Evolutionary conservation across 2,113 vertebrate genomes (phyloP).

Genomic region (Odontophorus gujanensis): DNA sequence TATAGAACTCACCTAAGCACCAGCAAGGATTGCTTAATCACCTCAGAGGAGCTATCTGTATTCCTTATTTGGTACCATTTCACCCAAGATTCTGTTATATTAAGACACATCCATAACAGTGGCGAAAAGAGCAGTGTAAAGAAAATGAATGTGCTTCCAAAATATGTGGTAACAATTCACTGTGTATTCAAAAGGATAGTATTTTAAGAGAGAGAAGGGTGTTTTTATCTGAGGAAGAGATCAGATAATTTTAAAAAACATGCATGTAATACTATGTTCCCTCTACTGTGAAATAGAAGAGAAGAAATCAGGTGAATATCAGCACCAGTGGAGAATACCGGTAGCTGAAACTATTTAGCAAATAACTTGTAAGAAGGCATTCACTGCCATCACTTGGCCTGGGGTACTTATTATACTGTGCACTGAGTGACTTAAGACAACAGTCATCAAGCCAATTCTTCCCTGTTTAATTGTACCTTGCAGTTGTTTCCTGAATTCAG

Average conservation of each 20-base stretch:
- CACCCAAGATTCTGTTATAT: neutral
- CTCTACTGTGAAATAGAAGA: neutral
- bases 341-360: neutral
- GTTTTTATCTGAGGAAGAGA: neutral
- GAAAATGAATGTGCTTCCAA: neutral
- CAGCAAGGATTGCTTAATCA: neutral
- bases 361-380: neutral
- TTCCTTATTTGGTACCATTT: neutral
- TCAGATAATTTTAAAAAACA: neutral
- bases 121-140: neutral
- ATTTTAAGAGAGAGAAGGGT: neutral
- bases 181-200: neutral
- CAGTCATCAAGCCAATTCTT: neutral
- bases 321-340: neutral
- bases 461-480: neutral
- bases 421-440: neutral
- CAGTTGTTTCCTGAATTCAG: neutral
- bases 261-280: neutral
- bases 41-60: neutral
- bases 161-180: neutral
- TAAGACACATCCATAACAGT: neutral
- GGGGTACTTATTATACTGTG: neutral
- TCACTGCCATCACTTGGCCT: accelerated
- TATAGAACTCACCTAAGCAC: neutral
- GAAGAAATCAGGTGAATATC: neutral